Conservation (phyloP, 2,113 vertebrate species). For the Pluvialis apricaria region DNA sequence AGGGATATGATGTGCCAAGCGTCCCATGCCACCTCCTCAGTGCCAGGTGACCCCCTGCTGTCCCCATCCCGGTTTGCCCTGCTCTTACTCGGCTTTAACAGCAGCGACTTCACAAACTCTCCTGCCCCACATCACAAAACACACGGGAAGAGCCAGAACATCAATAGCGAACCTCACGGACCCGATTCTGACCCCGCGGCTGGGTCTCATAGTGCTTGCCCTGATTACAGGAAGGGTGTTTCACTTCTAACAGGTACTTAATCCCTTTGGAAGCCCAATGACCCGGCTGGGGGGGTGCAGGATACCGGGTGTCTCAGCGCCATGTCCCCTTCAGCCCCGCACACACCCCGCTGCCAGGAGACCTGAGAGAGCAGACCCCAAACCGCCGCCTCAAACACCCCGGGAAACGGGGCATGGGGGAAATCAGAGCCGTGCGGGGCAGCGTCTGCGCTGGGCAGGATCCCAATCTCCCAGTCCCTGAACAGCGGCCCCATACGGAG, state of each 20-base stretch:
- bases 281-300: background rate
- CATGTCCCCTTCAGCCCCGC: fast-evolving
- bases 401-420: background rate
- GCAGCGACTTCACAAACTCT: background rate
- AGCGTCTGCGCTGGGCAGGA: background rate
- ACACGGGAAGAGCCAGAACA: fast-evolving
- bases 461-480: background rate
- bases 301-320: fast-evolving
- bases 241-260: background rate
- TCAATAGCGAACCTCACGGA: fast-evolving
- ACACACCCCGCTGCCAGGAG: background rate
- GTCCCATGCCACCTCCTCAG: background rate
- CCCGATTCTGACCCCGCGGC: fast-evolving
- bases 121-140: fast-evolving
- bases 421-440: background rate
- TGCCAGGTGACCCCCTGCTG: background rate
- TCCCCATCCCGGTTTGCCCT: fast-evolving
- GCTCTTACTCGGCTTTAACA: background rate
- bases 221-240: background rate
- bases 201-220: background rate
- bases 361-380: background rate
- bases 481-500: fast-evolving
- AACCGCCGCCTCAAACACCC: background rate
- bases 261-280: background rate
- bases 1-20: background rate